A percentile compares a stretch with the other conserved stretches of the same genome.
These are phyloP conservation scores for Nannospalax galili DNA, from an alignment of 2,113 vertebrate species.

Conservation along the genomic window DNA sequence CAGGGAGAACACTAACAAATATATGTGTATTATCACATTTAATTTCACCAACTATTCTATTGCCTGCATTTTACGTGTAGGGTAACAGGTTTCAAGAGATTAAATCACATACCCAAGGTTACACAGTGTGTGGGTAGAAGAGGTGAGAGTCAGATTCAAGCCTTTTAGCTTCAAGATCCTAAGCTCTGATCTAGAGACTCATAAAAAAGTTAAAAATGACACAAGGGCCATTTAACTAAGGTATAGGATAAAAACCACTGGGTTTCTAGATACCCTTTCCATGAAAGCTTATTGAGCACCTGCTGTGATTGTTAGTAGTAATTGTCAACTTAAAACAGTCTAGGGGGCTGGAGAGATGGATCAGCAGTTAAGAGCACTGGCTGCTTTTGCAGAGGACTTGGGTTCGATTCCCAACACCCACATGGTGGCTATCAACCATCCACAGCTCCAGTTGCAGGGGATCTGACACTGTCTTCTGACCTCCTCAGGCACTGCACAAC, in stretches of 20 bases:
- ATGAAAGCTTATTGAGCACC: neutral
- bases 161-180: neutral
- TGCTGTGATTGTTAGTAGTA: neutral
- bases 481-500: no score
- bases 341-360: no score
- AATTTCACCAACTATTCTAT: neutral
- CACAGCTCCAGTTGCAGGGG: no score
- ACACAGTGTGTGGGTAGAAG: fast-evolving
- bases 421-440: no score
- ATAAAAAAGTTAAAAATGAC: neutral
- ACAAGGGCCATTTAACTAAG: neutral
- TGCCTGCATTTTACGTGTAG: neutral
- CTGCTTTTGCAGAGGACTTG: no score
- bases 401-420: no score
- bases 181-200: neutral
- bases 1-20: neutral
- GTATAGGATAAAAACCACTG: neutral
- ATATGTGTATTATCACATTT: neutral
- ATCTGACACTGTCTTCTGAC: no score
- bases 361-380: no score
- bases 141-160: neutral
- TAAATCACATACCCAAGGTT: neutral
- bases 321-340: neutral
- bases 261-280: neutral
- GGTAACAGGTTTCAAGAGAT: neutral